Base-by-base conservation (phyloP, 2,797 vertebrate species). In the Ciconia nigra region DNA sequence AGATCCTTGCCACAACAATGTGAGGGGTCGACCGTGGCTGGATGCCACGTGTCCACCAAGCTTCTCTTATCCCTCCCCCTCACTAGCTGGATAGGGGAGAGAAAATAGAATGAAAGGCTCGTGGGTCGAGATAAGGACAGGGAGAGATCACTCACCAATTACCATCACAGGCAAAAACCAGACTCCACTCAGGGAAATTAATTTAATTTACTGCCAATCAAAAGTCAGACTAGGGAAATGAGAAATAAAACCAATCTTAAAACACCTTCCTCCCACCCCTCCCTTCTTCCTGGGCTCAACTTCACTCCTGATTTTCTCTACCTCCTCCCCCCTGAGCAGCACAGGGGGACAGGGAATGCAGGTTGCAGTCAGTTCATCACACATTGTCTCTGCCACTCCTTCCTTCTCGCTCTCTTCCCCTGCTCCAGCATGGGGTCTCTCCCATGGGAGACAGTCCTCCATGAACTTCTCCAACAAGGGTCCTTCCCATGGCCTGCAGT, bases 141-240 rank as follows among this genome's bases (percentile, higher is more conserved):
- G n/a, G 51, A 46, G 51, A 37, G 1, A 63, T 52, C 37, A 65
- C 11, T 29, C 25, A 63, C 3, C 31, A 29, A 11, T 35, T 46
- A 46, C 33, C 0, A 0, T 17, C 24, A 35, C 0, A 2, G 71
- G 33, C 25, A 73, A 57, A 73, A 16, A 39, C 5, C 54, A 58
- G 33, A 44, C 41, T 28, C 2, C 0, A 7, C 42, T 46, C 13
- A 11, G 14, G 54, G 54, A 74, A 46, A 46, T 58, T 35, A 58
- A 10, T 58, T 74, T 65, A 22, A 35, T 35, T 24, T 44, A 35
- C 37, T 65, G 9, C 19, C 9, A 35, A 31, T 44, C 31, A 28
- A 54, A 79, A 74, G 35, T 35, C 47, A 78, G 37, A 42, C 25
- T 21, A 63, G 24, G 33, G 19, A 18, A 54, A 29, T 54, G 15